Evolutionary conservation across 2,113 vertebrate species (phyloP).

Genomic region (Trematomus loennbergii): DNA sequence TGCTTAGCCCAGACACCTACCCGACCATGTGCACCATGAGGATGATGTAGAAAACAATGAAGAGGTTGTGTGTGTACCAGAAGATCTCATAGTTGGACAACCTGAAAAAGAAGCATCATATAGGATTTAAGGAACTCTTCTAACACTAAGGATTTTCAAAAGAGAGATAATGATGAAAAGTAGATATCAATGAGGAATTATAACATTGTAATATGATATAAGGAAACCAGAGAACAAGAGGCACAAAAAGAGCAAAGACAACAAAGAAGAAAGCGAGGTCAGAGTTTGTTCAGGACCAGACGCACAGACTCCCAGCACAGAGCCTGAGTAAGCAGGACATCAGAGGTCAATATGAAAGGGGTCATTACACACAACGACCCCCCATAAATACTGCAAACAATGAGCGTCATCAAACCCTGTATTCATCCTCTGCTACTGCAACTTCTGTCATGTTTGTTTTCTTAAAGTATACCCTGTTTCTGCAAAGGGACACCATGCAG

Average conservation of each 20-base stretch:
- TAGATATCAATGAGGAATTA: neutral
- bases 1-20: slow-evolving; percentile 80
- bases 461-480: neutral
- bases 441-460: slow-evolving; percentile 42
- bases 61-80: slow-evolving; percentile 99
- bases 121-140: neutral
- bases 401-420: slow-evolving; percentile 18
- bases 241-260: slow-evolving; percentile 8
- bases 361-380: slow-evolving; percentile 56
- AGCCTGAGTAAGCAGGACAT: slow-evolving; percentile 58
- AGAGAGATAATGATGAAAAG: neutral
- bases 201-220: neutral
- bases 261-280: slow-evolving; percentile 27
- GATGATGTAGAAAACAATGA: slow-evolving; percentile 95
- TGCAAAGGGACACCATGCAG: neutral
- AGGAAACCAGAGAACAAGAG: neutral
- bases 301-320: slow-evolving; percentile 40
- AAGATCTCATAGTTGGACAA: slow-evolving; percentile 96
- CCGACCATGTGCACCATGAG: slow-evolving; percentile 94
- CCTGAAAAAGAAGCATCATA: slow-evolving; percentile 76
- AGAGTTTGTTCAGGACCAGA: slow-evolving; percentile 57
- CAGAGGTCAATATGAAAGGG: slow-evolving; percentile 60
- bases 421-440: slow-evolving; percentile 19
- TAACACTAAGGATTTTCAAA: neutral
- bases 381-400: slow-evolving; percentile 53